A percentile compares a stretch with the other conserved stretches of the same genome.
phyloP scores from a whole-genome alignment of 2,797 vertebrate genomes.

The Enteromius paludinosus region DNA sequence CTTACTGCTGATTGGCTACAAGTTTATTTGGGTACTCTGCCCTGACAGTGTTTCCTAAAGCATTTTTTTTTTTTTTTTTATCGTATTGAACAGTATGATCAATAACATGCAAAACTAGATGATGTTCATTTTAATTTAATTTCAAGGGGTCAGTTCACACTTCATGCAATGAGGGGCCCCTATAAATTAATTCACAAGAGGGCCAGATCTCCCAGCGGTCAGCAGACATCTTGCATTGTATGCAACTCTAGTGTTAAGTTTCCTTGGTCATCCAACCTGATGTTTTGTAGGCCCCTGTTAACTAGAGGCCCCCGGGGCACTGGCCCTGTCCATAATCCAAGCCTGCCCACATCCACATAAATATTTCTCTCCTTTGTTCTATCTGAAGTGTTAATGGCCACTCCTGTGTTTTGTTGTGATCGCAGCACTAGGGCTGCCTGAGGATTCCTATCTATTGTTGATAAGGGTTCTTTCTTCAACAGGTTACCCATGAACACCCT shows the following conservation, averaged over 20 bases:
- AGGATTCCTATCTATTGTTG: slow-evolving; percentile 47
- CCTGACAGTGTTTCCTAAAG: too few species aligned
- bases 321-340: background rate
- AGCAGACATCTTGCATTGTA: background rate
- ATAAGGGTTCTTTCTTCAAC: slow-evolving; percentile 31
- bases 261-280: background rate
- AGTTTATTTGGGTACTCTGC: too few species aligned
- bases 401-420: slow-evolving; percentile 37
- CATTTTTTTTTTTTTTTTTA: too few species aligned
- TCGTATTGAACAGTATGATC: too few species aligned
- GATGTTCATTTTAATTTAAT: background rate
- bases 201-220: background rate
- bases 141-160: background rate
- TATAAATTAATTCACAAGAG: background rate
- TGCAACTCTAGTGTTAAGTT: background rate
- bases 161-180: background rate
- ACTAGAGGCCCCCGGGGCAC: background rate
- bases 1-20: too few species aligned
- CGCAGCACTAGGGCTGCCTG: slow-evolving; percentile 34
- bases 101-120: background rate
- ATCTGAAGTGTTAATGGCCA: slow-evolving; percentile 35
- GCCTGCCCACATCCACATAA: background rate
- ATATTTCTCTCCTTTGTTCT: slow-evolving; percentile 45
- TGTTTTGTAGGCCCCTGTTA: background rate
- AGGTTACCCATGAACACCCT: slow-evolving; percentile 27